These are phyloP conservation scores for Cephalopterus ornatus DNA, from an alignment of 2,113 vertebrate species.

Conservation along the genomic window DNA sequence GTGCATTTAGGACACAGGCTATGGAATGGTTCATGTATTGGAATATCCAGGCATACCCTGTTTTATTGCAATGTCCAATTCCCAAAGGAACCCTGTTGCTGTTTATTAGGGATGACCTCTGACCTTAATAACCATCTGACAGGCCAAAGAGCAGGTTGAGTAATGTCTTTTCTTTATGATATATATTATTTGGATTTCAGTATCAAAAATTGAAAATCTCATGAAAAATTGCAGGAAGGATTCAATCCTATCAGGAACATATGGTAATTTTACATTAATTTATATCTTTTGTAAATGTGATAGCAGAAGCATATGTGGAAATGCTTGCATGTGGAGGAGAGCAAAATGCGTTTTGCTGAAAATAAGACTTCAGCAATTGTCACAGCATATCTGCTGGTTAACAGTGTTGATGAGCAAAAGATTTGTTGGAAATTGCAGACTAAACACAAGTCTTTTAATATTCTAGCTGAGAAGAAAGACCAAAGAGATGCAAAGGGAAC, in stretches of 20 bases:
- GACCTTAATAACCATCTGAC: not conserved
- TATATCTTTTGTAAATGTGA: not conserved
- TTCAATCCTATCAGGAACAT: not conserved
- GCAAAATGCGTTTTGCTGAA: slow-evolving; percentile 31
- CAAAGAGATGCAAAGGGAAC: not conserved
- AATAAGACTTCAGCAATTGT: not conserved
- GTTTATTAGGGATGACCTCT: not conserved
- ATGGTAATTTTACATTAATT: not conserved
- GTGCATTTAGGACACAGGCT: not conserved
- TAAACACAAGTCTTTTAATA: not conserved
- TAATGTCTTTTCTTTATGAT: not conserved
- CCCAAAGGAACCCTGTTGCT: not conserved
- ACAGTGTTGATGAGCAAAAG: not conserved
- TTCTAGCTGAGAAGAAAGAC: not conserved
- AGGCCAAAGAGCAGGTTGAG: not conserved
- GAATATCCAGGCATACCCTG: not conserved
- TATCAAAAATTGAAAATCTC: not conserved
- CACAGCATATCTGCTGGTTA: not conserved
- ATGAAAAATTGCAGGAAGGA: not conserved
- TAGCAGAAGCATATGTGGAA: slow-evolving; percentile 36
- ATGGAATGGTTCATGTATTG: not conserved
- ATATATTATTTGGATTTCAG: not conserved
- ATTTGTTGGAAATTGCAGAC: not conserved
- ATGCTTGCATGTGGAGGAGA: not conserved
- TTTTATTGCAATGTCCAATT: not conserved